Conservation (phyloP, 2,113 vertebrate species). For the Egretta garzetta region DNA sequence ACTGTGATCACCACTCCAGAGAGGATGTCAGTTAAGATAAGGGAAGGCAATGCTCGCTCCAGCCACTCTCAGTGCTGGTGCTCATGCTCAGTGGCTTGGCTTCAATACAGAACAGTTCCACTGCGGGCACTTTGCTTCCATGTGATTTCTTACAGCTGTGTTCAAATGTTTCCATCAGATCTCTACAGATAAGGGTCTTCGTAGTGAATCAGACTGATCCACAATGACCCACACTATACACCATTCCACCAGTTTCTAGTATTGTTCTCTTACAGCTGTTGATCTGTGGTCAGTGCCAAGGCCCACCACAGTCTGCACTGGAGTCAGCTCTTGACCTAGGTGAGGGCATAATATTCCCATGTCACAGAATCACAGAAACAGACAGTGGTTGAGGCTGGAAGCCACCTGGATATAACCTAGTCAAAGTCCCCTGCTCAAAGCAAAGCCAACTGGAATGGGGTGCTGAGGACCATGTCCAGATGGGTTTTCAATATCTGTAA, state of each 20-base stretch:
- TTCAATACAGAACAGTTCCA: not conserved
- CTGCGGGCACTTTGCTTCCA: not conserved
- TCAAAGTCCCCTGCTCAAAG: not conserved
- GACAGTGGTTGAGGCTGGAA: not conserved
- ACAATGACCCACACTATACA: fast-evolving
- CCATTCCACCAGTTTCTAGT: not conserved
- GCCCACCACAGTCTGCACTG: not conserved
- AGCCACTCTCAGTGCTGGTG: not conserved
- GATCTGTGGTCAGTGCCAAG: not conserved
- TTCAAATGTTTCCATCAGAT: not conserved
- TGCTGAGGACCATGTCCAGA: not conserved
- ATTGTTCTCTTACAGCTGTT: not conserved
- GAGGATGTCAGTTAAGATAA: not conserved
- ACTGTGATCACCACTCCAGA: not conserved
- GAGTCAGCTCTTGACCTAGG: not conserved
- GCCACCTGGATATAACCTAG: not conserved
- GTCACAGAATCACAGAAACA: not conserved
- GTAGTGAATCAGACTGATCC: not conserved
- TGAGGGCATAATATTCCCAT: not conserved
- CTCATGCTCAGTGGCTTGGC: not conserved
- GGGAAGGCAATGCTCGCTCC: fast-evolving
- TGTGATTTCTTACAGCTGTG: not conserved
- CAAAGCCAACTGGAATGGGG: not conserved
- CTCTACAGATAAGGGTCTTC: not conserved
- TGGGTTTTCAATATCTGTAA: not conserved